Evolutionary conservation across 1,140 invertebrate genomes (phyloP).

Genomic region (Carcinoscorpius rotundicauda): DNA sequence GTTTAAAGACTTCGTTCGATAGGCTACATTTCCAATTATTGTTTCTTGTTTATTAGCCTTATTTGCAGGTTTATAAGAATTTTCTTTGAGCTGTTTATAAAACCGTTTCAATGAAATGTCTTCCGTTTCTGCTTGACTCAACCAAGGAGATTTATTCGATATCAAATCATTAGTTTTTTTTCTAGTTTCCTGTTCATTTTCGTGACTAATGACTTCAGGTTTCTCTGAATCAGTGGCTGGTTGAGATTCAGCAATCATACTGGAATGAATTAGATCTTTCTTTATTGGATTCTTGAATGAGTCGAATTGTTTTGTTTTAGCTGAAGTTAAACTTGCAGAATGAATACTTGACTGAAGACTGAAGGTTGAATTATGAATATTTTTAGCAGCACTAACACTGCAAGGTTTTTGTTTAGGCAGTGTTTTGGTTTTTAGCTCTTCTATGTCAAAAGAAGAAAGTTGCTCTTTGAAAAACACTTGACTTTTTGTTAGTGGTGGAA

Average conservation of each 20-base stretch:
- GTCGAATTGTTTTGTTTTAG: constrained; percentile 12
- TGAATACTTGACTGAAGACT: neutral
- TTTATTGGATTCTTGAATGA: constrained; percentile 6
- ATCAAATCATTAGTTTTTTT: neutral
- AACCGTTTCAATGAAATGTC: no score
- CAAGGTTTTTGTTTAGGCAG: constrained; percentile 13
- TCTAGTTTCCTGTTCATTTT: neutral
- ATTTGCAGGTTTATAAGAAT: no score
- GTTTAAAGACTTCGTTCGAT: no score
- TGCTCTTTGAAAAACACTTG: no score
- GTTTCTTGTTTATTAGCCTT: no score
- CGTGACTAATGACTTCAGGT: neutral
- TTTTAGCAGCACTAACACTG: constrained; percentile 12
- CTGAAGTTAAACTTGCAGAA: constrained; percentile 3
- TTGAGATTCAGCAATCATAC: constrained; percentile 10
- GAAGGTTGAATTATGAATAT: constrained; percentile 3
- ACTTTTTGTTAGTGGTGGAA: neutral
- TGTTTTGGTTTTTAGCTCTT: constrained; percentile 13
- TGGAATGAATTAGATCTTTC: constrained; percentile 4
- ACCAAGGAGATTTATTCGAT: no score
- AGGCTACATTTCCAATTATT: no score
- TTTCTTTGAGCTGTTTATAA: no score
- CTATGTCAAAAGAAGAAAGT: constrained; percentile 5
- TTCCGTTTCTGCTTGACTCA: no score
- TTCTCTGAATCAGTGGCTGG: constrained; percentile 11